Conservation (phyloP, 1,140 invertebrate genomes). For the Apis dorsata region DNA sequence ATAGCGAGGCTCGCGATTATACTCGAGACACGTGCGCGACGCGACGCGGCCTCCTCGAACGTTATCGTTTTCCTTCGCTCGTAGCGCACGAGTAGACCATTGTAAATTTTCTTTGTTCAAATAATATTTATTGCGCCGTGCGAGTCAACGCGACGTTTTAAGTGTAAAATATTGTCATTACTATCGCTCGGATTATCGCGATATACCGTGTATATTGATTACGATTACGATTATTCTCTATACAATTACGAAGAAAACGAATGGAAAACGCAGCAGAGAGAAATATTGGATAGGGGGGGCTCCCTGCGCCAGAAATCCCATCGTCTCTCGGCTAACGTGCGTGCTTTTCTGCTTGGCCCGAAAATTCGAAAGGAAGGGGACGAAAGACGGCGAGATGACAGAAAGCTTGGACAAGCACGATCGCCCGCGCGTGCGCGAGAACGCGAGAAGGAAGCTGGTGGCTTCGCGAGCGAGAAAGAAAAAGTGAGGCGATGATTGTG, state of each 20-base stretch:
- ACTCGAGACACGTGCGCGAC: slow-evolving; percentile 29
- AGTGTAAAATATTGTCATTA: slow-evolving; percentile 80
- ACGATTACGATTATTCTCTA: slow-evolving; percentile 71
- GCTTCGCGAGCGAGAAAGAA: slow-evolving; percentile 23
- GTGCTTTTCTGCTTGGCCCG: neutral
- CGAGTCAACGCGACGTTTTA: slow-evolving; percentile 74
- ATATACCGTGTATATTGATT: slow-evolving; percentile 78
- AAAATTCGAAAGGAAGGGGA: too few species aligned
- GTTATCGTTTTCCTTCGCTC: slow-evolving; percentile 55
- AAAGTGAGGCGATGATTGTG: slow-evolving; percentile 48
- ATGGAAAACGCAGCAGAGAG: slow-evolving; percentile 8
- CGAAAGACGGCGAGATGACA: too few species aligned
- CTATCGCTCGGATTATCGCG: slow-evolving; percentile 77
- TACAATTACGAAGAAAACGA: slow-evolving; percentile 29
- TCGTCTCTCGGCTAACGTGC: neutral
- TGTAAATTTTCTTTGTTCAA: slow-evolving; percentile 78
- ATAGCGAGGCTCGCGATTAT: slow-evolving; percentile 68
- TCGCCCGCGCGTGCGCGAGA: neutral
- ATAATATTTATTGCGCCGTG: slow-evolving; percentile 77
- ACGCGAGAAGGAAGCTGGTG: slow-evolving; percentile 41
- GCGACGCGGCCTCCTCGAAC: slow-evolving; percentile 41
- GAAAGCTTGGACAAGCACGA: too few species aligned
- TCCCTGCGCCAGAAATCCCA: neutral
- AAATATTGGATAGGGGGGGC: too few species aligned
- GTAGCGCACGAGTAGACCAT: slow-evolving; percentile 63